These are phyloP conservation scores for Condylura cristata DNA, from an alignment of 2,113 vertebrate species.

Conservation along the genomic window DNA sequence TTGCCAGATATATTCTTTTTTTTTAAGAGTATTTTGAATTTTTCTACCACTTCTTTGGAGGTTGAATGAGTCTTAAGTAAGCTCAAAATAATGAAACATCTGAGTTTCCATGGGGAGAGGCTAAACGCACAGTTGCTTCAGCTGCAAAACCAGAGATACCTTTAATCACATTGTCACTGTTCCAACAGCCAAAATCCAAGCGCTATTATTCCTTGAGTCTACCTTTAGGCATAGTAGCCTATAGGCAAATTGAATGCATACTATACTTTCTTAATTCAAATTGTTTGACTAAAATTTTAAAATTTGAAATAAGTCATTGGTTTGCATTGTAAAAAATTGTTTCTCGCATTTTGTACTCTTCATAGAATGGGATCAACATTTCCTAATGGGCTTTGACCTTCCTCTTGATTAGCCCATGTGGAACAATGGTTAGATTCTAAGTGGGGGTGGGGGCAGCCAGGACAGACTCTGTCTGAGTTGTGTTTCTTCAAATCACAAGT, in stretches of 20 bases:
- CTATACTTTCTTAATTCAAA: not conserved
- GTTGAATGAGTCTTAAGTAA: not conserved
- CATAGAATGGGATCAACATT: not conserved
- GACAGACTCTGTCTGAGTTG: conserved; percentile 1
- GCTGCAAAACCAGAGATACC: not conserved
- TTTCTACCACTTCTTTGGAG: not conserved
- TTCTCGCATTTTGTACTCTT: not conserved
- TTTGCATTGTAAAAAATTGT: conserved; percentile 9
- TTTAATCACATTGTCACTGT: not conserved
- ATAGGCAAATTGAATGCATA: not conserved
- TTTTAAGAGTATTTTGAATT: conserved; percentile 25
- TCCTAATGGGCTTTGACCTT: not conserved
- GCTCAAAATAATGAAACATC: not conserved
- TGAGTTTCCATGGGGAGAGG: not conserved
- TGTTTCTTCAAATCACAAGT: conserved; percentile 47
- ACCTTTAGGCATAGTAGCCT: not conserved
- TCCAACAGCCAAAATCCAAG: not conserved
- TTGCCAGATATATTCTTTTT: not conserved
- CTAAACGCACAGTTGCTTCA: not conserved
- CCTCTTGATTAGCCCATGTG: not conserved
- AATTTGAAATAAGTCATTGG: not conserved
- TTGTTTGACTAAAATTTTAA: not conserved
- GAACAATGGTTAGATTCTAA: not conserved
- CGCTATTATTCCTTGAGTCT: not conserved
- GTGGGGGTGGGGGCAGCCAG: not conserved